Evolutionary conservation across 2,888 invertebrate genomes (phyloP).

Genomic region (Cacoxenus indagator): DNA sequence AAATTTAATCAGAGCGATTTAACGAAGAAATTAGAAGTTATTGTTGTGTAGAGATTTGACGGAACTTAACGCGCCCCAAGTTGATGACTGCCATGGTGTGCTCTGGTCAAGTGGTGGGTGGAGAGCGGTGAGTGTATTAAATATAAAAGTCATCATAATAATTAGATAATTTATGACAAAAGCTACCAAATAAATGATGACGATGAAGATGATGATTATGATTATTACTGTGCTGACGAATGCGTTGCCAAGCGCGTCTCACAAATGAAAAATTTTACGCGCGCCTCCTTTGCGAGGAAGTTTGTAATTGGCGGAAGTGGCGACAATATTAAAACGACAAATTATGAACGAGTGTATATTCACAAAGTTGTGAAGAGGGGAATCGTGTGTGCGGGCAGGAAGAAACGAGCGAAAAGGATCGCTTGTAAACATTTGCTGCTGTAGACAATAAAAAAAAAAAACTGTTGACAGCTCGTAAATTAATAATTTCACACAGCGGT

Average conservation of each 20-base stretch:
- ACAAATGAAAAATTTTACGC: background rate
- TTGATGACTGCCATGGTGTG: background rate
- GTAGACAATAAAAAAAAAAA: constrained; percentile 43
- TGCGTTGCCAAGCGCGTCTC: background rate
- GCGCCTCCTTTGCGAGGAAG: background rate
- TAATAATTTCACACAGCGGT: constrained; percentile 55
- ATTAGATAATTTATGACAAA: constrained; percentile 40
- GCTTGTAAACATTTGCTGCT: constrained; percentile 52
- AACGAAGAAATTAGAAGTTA: background rate
- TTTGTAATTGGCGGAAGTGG: background rate
- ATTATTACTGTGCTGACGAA: background rate
- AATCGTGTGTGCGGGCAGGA: constrained; percentile 20
- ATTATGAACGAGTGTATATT: no score
- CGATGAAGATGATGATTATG: background rate
- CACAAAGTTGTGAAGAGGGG: no score
- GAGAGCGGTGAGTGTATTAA: background rate
- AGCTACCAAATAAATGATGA: background rate
- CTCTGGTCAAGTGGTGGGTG: background rate
- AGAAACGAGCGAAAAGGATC: constrained; percentile 37
- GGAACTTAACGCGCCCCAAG: background rate
- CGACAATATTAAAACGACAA: background rate
- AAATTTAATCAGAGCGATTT: constrained; percentile 56
- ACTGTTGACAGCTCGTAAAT: constrained; percentile 64
- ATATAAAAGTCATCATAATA: constrained; percentile 48
- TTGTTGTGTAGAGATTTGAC: background rate